Evolutionary conservation across 2,888 invertebrate genomes (phyloP).

Genomic region (Hecatera dysodea): DNA sequence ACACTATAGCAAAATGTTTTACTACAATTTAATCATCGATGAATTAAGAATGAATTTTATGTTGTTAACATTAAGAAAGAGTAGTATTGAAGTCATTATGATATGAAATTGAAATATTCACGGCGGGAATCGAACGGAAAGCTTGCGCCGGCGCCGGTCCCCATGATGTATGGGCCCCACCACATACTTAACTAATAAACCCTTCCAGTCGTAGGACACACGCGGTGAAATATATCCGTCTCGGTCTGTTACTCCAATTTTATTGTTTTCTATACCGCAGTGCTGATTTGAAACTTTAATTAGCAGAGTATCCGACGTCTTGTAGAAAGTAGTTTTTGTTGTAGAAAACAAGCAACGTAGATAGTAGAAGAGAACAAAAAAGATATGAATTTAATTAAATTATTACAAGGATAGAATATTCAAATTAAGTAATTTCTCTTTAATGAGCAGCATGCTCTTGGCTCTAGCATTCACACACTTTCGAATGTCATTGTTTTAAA

Average conservation of each 20-base stretch:
- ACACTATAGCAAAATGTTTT: conserved; percentile 58
- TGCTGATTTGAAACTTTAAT: conserved; percentile 43
- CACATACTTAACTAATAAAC: conserved; percentile 85
- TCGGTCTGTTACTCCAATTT: conserved; percentile 68
- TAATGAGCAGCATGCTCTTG: conserved; percentile 49
- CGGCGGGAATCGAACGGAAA: conserved; percentile 79
- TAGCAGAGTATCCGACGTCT: conserved; percentile 24
- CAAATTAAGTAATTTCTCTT: conserved; percentile 47
- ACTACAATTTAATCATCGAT: conserved; percentile 57
- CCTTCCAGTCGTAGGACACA: conserved; percentile 78
- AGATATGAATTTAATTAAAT: conserved; percentile 42
- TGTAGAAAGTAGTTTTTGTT: conserved; percentile 7
- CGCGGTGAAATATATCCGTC: conserved; percentile 78
- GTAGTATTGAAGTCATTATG: conserved; percentile 61
- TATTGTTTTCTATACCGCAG: conserved; percentile 41
- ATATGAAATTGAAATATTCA: conserved; percentile 78
- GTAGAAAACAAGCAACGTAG: conserved; percentile 12
- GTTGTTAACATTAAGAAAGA: conserved; percentile 65
- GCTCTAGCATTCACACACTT: conserved; percentile 65
- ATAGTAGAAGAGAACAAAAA: conserved; percentile 32
- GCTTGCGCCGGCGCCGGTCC: conserved; percentile 85
- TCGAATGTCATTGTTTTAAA: conserved; percentile 61
- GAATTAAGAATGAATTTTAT: conserved; percentile 44
- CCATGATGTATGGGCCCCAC: conserved; percentile 87
- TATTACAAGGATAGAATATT: conserved; percentile 41